Conservation (phyloP, 1,140 invertebrate species). For the Neocloeon triangulifer region DNA sequence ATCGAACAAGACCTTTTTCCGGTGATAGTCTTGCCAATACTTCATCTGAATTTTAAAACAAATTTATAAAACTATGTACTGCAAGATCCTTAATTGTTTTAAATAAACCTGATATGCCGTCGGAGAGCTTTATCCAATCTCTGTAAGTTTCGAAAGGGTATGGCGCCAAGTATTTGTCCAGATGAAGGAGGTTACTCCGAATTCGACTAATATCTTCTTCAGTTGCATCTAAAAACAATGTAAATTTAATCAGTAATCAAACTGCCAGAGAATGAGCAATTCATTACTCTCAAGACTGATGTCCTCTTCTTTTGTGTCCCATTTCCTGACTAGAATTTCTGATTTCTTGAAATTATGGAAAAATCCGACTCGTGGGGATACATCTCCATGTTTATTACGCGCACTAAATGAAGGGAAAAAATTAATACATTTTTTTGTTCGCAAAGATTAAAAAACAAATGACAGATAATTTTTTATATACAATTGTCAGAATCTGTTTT, state of each 20-base stretch:
- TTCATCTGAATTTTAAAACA: slow-evolving; percentile 21
- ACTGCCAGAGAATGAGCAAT: not conserved
- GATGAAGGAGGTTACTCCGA: slow-evolving; percentile 43
- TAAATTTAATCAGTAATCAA: no score
- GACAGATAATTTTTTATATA: no score
- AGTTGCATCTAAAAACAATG: slow-evolving; percentile 20
- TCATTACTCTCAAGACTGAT: slow-evolving; percentile 26
- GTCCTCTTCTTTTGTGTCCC: slow-evolving; percentile 50
- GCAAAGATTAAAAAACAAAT: not conserved
- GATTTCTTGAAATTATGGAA: slow-evolving; percentile 62
- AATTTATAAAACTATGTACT: slow-evolving; percentile 10
- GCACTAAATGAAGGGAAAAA: slow-evolving; percentile 21
- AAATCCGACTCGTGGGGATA: slow-evolving; percentile 61
- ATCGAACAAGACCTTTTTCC: slow-evolving; percentile 30
- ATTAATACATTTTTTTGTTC: slow-evolving; percentile 1
- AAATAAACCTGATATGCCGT: slow-evolving; percentile 33
- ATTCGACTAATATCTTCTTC: slow-evolving; percentile 33
- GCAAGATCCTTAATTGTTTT: slow-evolving; percentile 2
- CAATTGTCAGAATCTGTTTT: no score
- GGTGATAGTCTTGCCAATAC: slow-evolving; percentile 31
- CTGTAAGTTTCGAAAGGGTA: slow-evolving; percentile 80
- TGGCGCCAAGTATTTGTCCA: slow-evolving; percentile 65
- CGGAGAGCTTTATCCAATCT: slow-evolving; percentile 66
- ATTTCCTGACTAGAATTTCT: slow-evolving; percentile 70
- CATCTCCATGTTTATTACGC: slow-evolving; percentile 24